Conservation (phyloP, 1,140 invertebrate species). For the Panagrolaimus sp. region DNA sequence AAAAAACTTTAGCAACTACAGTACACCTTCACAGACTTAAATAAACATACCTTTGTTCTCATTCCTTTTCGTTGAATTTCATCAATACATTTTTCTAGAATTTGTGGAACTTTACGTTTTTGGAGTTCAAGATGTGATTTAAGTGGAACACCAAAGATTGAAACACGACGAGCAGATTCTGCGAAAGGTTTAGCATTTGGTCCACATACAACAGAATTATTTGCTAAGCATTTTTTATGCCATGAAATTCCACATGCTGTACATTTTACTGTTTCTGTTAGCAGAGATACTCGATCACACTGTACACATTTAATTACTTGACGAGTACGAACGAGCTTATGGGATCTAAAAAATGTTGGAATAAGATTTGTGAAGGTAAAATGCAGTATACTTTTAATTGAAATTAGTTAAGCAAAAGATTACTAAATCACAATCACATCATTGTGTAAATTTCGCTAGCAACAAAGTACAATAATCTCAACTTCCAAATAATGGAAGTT, state of each 20-base stretch:
- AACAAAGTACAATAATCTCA: not conserved
- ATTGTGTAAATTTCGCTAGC: no score
- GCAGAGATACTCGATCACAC: constrained; percentile 50
- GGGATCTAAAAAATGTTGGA: constrained; percentile 14
- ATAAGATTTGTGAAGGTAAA: no score
- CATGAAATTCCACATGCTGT: constrained; percentile 39
- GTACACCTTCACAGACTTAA: no score
- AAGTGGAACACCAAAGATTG: constrained; percentile 55
- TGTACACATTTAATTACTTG: constrained; percentile 47
- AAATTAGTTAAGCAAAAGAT: no score
- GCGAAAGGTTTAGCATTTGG: constrained; percentile 27
- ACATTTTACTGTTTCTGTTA: constrained; percentile 52
- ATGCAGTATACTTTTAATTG: no score
- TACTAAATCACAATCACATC: no score
- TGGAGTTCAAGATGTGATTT: constrained; percentile 46
- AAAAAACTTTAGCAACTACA: no score
- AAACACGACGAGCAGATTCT: constrained; percentile 38
- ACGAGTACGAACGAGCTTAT: constrained; percentile 43
- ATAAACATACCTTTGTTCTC: constrained; percentile 43
- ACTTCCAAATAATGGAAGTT: constrained; percentile 21
- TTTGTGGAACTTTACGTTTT: constrained; percentile 46
- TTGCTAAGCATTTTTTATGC: constrained; percentile 50
- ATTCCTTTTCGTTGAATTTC: constrained; percentile 51
- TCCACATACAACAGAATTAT: constrained; percentile 35
- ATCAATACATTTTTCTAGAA: constrained; percentile 53